These are phyloP conservation scores for Phylloscopus trochilus DNA, from an alignment of 2,113 vertebrate species.

Conservation along the genomic window DNA sequence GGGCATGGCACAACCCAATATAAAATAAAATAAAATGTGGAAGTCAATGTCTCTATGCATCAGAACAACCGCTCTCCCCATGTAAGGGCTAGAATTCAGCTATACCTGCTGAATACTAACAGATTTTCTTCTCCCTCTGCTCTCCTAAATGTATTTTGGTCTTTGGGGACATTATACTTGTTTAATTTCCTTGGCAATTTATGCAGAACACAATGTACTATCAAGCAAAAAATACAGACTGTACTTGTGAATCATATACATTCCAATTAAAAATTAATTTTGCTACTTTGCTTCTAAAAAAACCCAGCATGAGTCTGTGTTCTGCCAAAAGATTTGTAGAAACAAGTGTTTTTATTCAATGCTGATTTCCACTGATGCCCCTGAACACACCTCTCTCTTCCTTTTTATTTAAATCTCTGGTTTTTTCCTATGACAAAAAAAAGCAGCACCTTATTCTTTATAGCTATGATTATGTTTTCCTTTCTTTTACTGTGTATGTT, in stretches of 20 bases:
- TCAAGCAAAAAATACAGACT: not conserved
- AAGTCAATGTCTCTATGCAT: not conserved
- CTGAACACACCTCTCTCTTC: not conserved
- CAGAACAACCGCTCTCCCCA: not conserved
- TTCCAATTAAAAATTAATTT: not conserved
- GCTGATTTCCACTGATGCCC: not conserved
- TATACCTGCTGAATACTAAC: not conserved
- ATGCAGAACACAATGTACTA: not conserved
- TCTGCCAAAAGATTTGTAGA: not conserved
- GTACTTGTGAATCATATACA: not conserved
- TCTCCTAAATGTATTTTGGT: not conserved
- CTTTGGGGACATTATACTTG: not conserved
- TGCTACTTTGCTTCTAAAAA: not conserved
- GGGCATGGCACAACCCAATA: not conserved
- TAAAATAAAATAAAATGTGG: not conserved
- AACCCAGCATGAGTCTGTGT: not conserved
- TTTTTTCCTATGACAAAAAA: not conserved
- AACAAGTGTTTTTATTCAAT: not conserved
- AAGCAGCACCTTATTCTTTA: not conserved
- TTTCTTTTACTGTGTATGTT: not conserved
- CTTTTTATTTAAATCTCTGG: not conserved
- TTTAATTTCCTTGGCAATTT: not conserved
- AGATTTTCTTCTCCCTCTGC: not conserved
- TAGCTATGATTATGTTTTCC: not conserved
- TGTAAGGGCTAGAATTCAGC: not conserved